Percentiles rank a stretch among this genome's conserved stretches.
Evolutionary conservation across 2,113 vertebrate genomes (phyloP).

Genomic region (Myiagra hebetior): DNA sequence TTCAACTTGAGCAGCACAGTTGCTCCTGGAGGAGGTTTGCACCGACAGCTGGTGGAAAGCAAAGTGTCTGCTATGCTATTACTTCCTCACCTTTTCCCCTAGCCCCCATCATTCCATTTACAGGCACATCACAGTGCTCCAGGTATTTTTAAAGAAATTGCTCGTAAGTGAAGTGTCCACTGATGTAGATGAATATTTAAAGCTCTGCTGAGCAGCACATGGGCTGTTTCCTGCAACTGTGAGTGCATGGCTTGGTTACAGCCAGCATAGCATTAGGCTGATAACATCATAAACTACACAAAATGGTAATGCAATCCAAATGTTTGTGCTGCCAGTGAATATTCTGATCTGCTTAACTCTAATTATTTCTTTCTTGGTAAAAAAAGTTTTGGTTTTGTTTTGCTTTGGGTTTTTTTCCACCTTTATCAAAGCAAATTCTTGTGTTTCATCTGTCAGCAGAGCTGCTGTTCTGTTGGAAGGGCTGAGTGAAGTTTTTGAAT

Average conservation of each 20-base stretch:
- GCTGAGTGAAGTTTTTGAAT: not conserved
- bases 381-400: not conserved
- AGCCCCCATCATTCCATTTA: not conserved
- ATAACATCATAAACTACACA: not conserved
- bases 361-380: not conserved
- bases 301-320: not conserved
- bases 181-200: slow-evolving; percentile 13
- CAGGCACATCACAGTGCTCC: not conserved
- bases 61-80: not conserved
- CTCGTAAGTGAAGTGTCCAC: not conserved
- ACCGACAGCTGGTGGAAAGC: not conserved
- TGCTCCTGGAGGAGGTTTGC: not conserved
- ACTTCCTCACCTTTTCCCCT: not conserved
- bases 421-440: not conserved
- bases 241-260: not conserved
- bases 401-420: not conserved
- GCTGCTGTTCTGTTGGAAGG: not conserved
- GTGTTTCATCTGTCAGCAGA: not conserved
- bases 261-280: not conserved
- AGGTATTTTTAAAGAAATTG: not conserved
- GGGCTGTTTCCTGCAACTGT: not conserved
- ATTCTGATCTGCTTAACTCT: not conserved
- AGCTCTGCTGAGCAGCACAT: not conserved
- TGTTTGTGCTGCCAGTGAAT: not conserved
- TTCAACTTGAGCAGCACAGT: not conserved